Conservation (phyloP, 2,797 vertebrate genomes). For the Nothura maculosa region DNA sequence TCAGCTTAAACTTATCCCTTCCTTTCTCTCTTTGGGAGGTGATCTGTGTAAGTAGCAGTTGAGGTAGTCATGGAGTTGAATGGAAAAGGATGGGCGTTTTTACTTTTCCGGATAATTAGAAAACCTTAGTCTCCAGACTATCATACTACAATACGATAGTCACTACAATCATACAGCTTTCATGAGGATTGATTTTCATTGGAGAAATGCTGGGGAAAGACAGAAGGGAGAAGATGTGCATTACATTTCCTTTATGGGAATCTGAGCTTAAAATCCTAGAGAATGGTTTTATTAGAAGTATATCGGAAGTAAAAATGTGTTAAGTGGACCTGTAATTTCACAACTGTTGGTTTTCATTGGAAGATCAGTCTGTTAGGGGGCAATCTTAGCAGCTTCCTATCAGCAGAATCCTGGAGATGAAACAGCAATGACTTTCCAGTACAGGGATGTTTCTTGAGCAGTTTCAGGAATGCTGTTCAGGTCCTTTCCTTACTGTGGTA, state of each 20-base stretch:
- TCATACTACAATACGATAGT: too few relatives aligned
- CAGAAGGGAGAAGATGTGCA: background rate
- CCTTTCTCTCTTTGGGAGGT: background rate
- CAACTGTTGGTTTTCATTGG: background rate
- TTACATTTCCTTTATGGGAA: background rate
- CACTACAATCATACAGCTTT: constrained; percentile 18
- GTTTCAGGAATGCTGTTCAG: background rate
- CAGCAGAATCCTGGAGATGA: background rate
- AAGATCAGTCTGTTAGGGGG: background rate
- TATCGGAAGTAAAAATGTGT: background rate
- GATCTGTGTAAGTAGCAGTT: background rate
- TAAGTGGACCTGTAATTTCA: background rate
- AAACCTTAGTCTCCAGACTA: background rate
- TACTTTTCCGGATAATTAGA: constrained; percentile 6
- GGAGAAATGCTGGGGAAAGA: background rate
- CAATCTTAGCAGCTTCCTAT: constrained; percentile 10
- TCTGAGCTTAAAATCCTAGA: background rate
- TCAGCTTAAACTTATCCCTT: background rate
- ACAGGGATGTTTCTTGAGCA: background rate
- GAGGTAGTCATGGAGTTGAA: background rate
- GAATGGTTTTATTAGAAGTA: too few relatives aligned
- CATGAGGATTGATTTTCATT: constrained; percentile 5
- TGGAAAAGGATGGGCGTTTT: background rate
- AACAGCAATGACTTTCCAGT: constrained; percentile 4
- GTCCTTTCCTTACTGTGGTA: background rate